Base-by-base conservation (phyloP, 1,140 invertebrate species). In the Pseudomyrmex flavicornis region DNA sequence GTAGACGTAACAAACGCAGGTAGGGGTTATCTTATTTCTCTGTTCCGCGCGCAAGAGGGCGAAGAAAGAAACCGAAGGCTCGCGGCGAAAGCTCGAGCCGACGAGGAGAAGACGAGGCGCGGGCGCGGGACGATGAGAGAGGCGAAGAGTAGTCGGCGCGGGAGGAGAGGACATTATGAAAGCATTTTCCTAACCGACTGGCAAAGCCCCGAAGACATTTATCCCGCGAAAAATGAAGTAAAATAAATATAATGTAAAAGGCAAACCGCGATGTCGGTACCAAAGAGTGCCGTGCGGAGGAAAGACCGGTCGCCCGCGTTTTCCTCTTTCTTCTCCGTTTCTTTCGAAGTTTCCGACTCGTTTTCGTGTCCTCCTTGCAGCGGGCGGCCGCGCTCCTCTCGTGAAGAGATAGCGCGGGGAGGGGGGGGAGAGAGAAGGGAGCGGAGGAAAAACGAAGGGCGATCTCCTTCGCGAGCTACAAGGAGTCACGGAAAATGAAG, bases 181-280 rank as follows among this genome's bases (percentile, higher is more conserved):
- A 90, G 86, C 86, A 90, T 90, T 90, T 90, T 88, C 87, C 82
- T 90, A 90, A 90, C 89, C 87, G 84, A 90, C 89, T 89, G 88
- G 86, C 66, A 90, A 90, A 90, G 89, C 84, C 87, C 85, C 73
- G 89, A 87, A 89, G 89, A 90, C 89, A 89, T 91, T 89, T 87
- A 82, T 87, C 83, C 80, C 76, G 84, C 77, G 86, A 90, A 86
- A 90, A 90, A 91, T 90, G 77, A 84, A 90, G 90, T 89, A 88
- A 91, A 91, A 91, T 90, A 91, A 90, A 90, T 89, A 83, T 90
- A 90, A 90, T 87, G 89, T 89, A 88, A 90, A 90, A 75, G 82
- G 89, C 82, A 90, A 90, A 90, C 88, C 79, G 72, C 62, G 72
- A 80, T 72, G 77, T 52, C 22, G 85, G 76, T 80, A 84, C 61